Percentiles rank a stretch among this genome's conserved stretches.
These are phyloP conservation scores for Meta bourneti DNA, from an alignment of 2,888 invertebrate genomes.

Conservation along the genomic window DNA sequence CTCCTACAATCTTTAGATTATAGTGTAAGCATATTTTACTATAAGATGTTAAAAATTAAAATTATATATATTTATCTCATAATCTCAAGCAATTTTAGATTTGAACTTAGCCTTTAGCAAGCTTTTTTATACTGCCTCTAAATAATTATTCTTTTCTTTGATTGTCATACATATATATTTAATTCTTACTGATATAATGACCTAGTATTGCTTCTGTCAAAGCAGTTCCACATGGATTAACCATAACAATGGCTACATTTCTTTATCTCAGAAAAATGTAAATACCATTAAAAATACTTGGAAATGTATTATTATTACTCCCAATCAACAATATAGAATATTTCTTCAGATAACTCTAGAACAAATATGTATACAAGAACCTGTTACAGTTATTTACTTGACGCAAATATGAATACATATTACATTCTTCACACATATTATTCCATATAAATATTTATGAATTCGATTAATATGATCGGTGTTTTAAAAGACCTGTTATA, in stretches of 20 bases:
- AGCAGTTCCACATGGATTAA: not conserved
- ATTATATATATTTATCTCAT: too few species aligned
- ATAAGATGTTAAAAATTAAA: too few species aligned
- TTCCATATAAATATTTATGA: not conserved
- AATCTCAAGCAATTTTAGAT: too few species aligned
- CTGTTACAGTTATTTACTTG: not conserved
- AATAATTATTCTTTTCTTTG: too few species aligned
- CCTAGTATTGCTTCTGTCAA: too few species aligned
- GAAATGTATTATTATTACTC: not conserved
- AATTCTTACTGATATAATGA: too few species aligned
- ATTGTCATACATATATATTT: too few species aligned
- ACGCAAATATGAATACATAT: not conserved
- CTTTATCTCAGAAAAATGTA: not conserved
- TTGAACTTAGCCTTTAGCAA: too few species aligned
- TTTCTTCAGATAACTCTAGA: not conserved
- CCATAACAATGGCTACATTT: not conserved
- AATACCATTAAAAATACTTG: not conserved
- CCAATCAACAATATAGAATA: not conserved
- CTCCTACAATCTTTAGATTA: not conserved
- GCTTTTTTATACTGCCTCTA: too few species aligned
- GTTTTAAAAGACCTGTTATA: not conserved
- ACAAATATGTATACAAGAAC: not conserved
- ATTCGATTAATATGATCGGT: not conserved
- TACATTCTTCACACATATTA: not conserved
- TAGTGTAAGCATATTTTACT: not conserved